Conservation (phyloP, 2,797 vertebrate genomes). For the Balearica regulorum region DNA sequence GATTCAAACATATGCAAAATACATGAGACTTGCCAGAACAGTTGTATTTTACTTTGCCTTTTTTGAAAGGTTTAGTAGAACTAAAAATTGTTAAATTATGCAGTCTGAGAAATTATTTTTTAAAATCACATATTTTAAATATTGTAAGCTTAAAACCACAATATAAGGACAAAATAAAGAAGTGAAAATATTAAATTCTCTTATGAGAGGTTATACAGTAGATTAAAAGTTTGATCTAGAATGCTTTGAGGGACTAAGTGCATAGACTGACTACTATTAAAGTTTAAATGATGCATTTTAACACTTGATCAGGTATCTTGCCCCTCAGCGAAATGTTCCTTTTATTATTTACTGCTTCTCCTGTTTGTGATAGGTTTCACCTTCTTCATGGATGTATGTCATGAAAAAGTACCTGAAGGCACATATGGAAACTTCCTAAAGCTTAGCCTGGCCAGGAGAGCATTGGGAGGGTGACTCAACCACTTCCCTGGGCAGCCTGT, state of each 20-base stretch:
- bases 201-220: too few relatives aligned
- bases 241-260: not conserved
- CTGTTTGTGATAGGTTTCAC: not conserved
- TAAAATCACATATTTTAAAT: not conserved
- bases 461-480: not conserved
- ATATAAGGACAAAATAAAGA: not conserved
- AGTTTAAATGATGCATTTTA: not conserved
- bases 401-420: conserved; percentile 75
- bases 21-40: not conserved
- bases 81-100: not conserved
- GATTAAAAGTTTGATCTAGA: not conserved
- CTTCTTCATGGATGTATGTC: not conserved
- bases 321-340: not conserved
- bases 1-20: not conserved
- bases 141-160: not conserved
- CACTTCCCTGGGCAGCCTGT: too few relatives aligned
- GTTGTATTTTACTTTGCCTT: not conserved
- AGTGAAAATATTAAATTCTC: not conserved
- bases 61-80: not conserved
- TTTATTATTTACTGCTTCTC: not conserved
- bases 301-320: not conserved
- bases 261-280: not conserved
- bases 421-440: conserved; percentile 73
- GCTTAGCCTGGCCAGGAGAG: conserved; percentile 81
- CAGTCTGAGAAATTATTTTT: not conserved